Evolutionary conservation across 2,797 vertebrate genomes (phyloP).

Genomic region (Cetoscarus ocellatus): DNA sequence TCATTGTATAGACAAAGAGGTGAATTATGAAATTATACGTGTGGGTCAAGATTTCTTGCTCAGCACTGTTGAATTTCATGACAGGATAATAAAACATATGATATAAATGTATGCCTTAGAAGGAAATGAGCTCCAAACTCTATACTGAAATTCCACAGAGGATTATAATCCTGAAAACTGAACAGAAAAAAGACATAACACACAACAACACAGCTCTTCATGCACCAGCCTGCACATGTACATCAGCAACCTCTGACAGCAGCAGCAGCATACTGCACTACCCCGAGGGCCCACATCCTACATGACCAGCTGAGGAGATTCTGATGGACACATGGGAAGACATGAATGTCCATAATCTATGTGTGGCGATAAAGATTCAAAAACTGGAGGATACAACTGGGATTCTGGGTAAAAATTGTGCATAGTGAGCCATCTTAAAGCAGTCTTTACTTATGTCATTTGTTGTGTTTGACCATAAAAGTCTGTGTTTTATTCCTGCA

Average conservation of each 20-base stretch:
- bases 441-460: slow-evolving; percentile 21
- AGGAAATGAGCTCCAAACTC: no score
- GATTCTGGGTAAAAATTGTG: slow-evolving; percentile 15
- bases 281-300: neutral
- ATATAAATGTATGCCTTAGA: no score
- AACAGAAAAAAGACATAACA: neutral
- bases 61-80: no score
- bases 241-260: neutral
- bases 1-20: no score
- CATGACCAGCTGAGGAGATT: neutral
- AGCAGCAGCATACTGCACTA: neutral
- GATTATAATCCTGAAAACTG: neutral
- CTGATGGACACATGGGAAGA: neutral
- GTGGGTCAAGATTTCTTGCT: no score
- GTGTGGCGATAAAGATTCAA: neutral
- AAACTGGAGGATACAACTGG: neutral
- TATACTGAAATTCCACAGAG: neutral
- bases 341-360: neutral
- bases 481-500: slow-evolving; percentile 17
- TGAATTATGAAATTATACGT: no score
- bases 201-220: neutral
- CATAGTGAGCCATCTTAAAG: slow-evolving; percentile 42
- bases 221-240: neutral
- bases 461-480: slow-evolving; percentile 20
- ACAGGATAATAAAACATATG: no score